phyloP scores from a whole-genome alignment of 2,888 invertebrate genomes.

The Tenodera sinensis region DNA sequence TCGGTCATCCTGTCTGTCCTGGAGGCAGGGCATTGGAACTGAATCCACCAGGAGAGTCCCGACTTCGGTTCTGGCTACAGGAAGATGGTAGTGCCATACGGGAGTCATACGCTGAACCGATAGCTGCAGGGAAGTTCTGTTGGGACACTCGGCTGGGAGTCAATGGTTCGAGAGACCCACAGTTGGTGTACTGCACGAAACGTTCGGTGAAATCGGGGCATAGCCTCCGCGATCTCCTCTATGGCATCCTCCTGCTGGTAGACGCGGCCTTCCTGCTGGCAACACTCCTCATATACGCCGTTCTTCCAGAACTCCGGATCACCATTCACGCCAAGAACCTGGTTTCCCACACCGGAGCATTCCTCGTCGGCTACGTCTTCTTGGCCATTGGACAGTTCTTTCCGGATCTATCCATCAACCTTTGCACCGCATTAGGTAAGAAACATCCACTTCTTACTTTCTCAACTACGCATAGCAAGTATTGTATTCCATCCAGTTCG shows the following conservation, averaged over 20 bases:
- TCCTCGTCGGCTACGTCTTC: slow-evolving; percentile 21
- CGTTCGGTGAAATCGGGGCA: background rate
- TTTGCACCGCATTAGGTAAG: slow-evolving; percentile 21
- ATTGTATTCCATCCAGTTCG: too few species aligned
- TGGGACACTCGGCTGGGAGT: slow-evolving; percentile 10
- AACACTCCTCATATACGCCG: slow-evolving; percentile 23
- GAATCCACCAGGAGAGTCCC: background rate
- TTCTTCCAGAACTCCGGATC: slow-evolving; percentile 21
- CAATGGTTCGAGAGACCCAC: background rate
- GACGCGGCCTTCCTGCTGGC: slow-evolving; percentile 25
- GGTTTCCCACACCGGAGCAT: slow-evolving; percentile 22
- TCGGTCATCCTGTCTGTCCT: background rate
- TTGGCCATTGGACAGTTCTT: slow-evolving; percentile 17
- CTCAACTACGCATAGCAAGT: too few species aligned
- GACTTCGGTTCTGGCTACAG: background rate
- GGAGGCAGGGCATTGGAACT: background rate
- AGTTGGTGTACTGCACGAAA: slow-evolving; percentile 8
- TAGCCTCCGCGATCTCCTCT: background rate
- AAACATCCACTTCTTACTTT: too few species aligned
- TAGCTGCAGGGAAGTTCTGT: slow-evolving; percentile 9
- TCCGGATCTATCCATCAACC: background rate
- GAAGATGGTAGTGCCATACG: background rate
- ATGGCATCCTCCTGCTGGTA: slow-evolving; percentile 16
- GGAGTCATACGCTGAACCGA: background rate
- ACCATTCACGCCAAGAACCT: slow-evolving; percentile 24